Percentiles rank a stretch among this genome's conserved stretches.
These are phyloP conservation scores for Alviniconcha strummeri DNA, from an alignment of 2,888 invertebrate genomes.

Conservation along the genomic window DNA sequence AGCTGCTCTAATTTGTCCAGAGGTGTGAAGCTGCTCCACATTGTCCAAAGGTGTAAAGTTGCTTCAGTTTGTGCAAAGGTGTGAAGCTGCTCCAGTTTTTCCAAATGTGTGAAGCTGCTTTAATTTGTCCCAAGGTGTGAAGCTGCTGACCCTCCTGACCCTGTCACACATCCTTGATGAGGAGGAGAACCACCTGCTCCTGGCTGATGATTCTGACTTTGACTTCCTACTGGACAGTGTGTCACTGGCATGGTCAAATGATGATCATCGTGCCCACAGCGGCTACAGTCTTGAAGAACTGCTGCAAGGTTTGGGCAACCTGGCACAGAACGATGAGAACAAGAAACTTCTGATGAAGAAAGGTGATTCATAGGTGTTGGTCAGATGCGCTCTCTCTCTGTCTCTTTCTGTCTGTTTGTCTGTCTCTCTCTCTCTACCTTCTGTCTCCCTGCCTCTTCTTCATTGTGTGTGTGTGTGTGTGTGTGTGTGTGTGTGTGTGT, in stretches of 20 bases:
- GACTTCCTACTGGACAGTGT: constrained; percentile 52
- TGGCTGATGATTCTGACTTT: constrained; percentile 52
- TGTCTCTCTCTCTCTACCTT: not conserved
- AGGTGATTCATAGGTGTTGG: constrained; percentile 25
- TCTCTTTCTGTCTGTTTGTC: constrained; percentile 1
- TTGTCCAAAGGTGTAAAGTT: too few species aligned
- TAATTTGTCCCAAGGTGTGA: constrained; percentile 43
- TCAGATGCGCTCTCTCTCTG: not conserved
- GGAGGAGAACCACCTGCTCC: constrained; percentile 50
- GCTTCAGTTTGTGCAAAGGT: too few species aligned
- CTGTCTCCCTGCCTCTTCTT: not conserved
- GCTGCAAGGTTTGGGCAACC: constrained; percentile 52
- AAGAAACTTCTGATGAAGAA: constrained; percentile 54
- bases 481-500: constrained; percentile 7
- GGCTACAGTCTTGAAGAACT: constrained; percentile 49
- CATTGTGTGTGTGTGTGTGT: constrained; percentile 6
- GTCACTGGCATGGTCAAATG: constrained; percentile 40
- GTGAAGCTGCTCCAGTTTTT: too few species aligned
- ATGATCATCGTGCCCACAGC: not conserved
- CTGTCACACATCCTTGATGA: constrained; percentile 59
- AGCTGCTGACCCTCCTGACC: constrained; percentile 55
- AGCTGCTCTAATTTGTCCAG: too few species aligned
- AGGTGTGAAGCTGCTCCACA: too few species aligned
- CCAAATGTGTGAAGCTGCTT: too few species aligned
- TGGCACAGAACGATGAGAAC: constrained; percentile 59